These are phyloP conservation scores for Chloromyia formosa DNA, from an alignment of 2,888 invertebrate genomes.

Conservation along the genomic window DNA sequence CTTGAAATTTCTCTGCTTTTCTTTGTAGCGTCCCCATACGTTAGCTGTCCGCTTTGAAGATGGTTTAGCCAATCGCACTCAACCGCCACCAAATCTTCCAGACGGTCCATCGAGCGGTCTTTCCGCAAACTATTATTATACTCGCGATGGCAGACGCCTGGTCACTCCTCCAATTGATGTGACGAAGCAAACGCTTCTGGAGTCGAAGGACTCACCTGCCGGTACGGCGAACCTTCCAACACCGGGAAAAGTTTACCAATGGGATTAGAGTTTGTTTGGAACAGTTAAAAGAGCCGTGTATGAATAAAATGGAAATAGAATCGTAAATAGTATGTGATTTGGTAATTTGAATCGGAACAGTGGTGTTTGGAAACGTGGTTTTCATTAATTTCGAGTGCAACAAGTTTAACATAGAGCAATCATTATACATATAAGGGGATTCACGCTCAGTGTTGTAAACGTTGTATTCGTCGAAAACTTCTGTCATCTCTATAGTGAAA, in stretches of 20 bases:
- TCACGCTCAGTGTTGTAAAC: too few relatives aligned
- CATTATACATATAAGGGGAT: too few relatives aligned
- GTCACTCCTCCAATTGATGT: slow-evolving; percentile 65
- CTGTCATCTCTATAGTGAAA: too few relatives aligned
- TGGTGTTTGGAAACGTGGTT: too few relatives aligned
- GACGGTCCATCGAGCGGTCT: slow-evolving; percentile 82
- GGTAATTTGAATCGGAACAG: too few relatives aligned
- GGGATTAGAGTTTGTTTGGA: slow-evolving; percentile 65
- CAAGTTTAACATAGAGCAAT: too few relatives aligned
- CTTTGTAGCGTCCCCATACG: slow-evolving; percentile 69
- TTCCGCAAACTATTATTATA: slow-evolving; percentile 84
- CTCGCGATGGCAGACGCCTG: slow-evolving; percentile 83
- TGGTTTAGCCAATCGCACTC: slow-evolving; percentile 75
- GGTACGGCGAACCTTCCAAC: slow-evolving; percentile 65
- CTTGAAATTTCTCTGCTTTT: slow-evolving; percentile 15
- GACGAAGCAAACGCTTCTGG: slow-evolving; percentile 48
- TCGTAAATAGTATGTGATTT: too few relatives aligned
- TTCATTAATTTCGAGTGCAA: too few relatives aligned
- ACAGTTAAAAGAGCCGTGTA: background rate
- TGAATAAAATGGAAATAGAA: background rate
- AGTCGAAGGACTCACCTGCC: slow-evolving; percentile 56
- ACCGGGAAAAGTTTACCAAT: slow-evolving; percentile 68
- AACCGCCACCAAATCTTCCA: slow-evolving; percentile 82
- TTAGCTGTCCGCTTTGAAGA: slow-evolving; percentile 75
- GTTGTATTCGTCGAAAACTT: too few relatives aligned